Evolutionary conservation across 2,888 invertebrate species (phyloP), one percentile per base, ranked within the genome.

Genomic region (Panzeria rudis): DNA sequence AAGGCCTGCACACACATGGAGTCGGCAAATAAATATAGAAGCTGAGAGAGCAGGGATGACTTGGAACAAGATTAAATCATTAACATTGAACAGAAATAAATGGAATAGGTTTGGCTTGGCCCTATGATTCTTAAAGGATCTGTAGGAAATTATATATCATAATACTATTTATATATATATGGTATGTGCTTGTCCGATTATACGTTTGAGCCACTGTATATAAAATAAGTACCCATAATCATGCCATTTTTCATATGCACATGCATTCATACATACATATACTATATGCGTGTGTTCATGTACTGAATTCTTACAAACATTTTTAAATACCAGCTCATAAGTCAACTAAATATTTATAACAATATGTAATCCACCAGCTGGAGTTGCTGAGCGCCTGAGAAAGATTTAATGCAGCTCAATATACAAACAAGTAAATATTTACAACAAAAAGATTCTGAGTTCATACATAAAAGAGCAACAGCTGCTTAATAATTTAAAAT

Each of bases 361-460:
- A 35, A 5, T n/a, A 72, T 44, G 15, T 5, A 66, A 73, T 59
- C 15, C 15, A 44, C 23, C 23, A 17, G 41, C 68, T n/a, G 52
- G 25, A 61, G 35, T 23, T 61, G 61, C 75, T 81, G 75, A 44
- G 15, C 75, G 75, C 81, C 81, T 81, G 69, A n/a, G 32, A 44
- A 75, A 7, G 7, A 50, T 54, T 75, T 69, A 62, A 62, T 69
- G 15, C 52, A 54, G 44, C 17, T 52, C 68, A 75, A 61, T 69
- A 62, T 80, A 59, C 66, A 68, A 41, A 66, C 47, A 50, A 68
- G 50, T 56, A 38, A 66, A 52, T 61, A 62, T 44, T 68, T 52
- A 61, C 59, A 61, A 61, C 61, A 80, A 73, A 64, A 50, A 52
- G 0, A 71, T 71, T 56, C 13, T 44, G 41, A 0, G 2, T 54